Evolutionary conservation across 2,113 vertebrate species (phyloP).

Genomic region (Pygoscelis antarcticus): DNA sequence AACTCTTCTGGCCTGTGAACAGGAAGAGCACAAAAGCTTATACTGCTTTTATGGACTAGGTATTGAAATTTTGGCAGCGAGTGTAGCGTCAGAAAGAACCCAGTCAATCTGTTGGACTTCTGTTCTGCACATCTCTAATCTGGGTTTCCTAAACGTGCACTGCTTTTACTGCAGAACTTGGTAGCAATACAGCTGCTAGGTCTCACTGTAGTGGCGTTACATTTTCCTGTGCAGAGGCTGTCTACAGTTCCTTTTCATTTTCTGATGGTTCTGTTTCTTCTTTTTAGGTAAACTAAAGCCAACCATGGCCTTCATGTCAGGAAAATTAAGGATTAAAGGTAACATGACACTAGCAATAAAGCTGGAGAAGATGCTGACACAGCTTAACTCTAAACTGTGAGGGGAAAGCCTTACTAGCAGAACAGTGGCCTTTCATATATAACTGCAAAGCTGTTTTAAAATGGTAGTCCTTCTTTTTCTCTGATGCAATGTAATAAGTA

Average conservation of each 20-base stretch:
- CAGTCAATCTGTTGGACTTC: background rate
- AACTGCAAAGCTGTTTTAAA: conserved; percentile 12
- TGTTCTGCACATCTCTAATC: background rate
- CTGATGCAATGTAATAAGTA: background rate
- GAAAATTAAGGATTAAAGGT: conserved; percentile 90
- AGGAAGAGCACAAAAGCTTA: background rate
- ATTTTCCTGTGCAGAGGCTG: background rate
- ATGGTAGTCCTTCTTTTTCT: background rate
- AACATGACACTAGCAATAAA: conserved; percentile 92
- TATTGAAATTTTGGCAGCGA: too few species aligned
- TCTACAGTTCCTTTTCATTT: background rate
- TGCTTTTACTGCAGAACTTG: background rate
- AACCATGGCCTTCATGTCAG: conserved; percentile 93
- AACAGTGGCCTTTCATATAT: conserved; percentile 33
- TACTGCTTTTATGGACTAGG: background rate
- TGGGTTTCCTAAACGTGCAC: background rate
- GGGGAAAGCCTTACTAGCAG: background rate
- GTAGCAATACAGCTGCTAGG: background rate
- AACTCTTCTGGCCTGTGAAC: background rate
- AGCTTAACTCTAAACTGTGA: conserved; percentile 84
- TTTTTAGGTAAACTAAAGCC: conserved; percentile 91
- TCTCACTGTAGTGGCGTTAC: background rate
- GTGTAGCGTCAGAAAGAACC: background rate
- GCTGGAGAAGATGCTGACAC: conserved; percentile 89
- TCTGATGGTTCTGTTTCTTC: background rate